A percentile compares a stretch with the other conserved stretches of the same genome.
Evolutionary conservation across 2,888 invertebrate genomes (phyloP).

Genomic region (Oxytorus armatus): DNA sequence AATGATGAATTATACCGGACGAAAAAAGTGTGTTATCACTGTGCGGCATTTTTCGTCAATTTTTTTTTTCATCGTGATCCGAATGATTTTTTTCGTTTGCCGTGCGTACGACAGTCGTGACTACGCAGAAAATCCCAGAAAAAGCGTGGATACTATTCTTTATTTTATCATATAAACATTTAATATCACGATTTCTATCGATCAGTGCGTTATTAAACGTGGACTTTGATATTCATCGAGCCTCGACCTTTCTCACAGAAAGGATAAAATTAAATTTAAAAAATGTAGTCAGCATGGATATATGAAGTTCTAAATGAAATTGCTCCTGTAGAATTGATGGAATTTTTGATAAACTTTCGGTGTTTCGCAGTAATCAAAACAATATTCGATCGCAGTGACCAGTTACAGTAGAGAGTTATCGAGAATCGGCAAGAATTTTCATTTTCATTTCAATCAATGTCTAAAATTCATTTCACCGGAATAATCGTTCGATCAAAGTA

Average conservation of each 20-base stretch:
- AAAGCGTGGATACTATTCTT: too few species aligned
- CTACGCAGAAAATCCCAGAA: not conserved
- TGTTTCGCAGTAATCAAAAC: conserved; percentile 14
- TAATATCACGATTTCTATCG: not conserved
- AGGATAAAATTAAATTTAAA: not conserved
- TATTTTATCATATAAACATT: not conserved
- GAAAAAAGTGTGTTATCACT: too few species aligned
- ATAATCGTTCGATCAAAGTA: conserved; percentile 18
- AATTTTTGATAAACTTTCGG: conserved; percentile 56
- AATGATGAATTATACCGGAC: too few species aligned
- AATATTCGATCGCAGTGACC: conserved; percentile 8
- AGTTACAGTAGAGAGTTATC: too few species aligned
- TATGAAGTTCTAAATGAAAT: conserved; percentile 21
- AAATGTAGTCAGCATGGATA: conserved; percentile 15
- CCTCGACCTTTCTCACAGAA: conserved; percentile 33
- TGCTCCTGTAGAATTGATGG: conserved; percentile 50
- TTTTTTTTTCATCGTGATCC: too few species aligned
- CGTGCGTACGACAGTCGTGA: too few species aligned
- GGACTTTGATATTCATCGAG: conserved; percentile 49
- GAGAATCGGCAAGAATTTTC: too few species aligned
- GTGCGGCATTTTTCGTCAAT: too few species aligned
- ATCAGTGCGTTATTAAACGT: conserved; percentile 33
- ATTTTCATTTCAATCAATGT: conserved; percentile 27
- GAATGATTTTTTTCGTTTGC: too few species aligned
- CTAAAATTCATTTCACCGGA: conserved; percentile 9